A percentile compares a stretch with the other conserved stretches of the same genome.
phyloP scores from a whole-genome alignment of 1,140 invertebrate species.

The Aplysia californica region DNA sequence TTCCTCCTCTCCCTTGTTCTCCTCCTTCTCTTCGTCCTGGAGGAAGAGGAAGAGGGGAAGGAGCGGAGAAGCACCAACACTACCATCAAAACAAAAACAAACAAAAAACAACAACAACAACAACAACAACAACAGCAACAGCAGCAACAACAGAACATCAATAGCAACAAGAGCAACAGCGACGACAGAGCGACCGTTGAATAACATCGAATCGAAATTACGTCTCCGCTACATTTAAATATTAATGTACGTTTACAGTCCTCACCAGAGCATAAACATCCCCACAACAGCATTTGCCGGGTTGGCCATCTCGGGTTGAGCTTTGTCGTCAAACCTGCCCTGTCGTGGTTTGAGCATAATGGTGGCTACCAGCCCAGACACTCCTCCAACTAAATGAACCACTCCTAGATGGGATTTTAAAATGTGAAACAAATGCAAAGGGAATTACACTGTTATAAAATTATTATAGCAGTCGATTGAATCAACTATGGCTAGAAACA shows the following conservation, averaged over 20 bases:
- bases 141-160: background rate
- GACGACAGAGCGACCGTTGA: background rate
- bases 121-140: too few species aligned
- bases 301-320: slow-evolving; percentile 82
- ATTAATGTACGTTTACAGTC: too few species aligned
- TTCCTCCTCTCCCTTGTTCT: too few species aligned
- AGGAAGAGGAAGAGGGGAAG: too few species aligned
- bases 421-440: too few species aligned
- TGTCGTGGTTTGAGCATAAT: slow-evolving; percentile 88
- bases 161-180: background rate
- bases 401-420: slow-evolving; percentile 74
- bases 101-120: background rate
- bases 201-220: background rate
- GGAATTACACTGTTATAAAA: too few species aligned
- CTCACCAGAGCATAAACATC: slow-evolving; percentile 86
- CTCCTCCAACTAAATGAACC: slow-evolving; percentile 87
- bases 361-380: slow-evolving; percentile 84
- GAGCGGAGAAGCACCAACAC: too few species aligned
- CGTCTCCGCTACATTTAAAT: too few species aligned
- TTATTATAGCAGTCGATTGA: too few species aligned
- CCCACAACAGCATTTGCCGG: slow-evolving; percentile 92
- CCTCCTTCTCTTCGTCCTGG: too few species aligned
- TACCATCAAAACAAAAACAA: background rate
- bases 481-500: too few species aligned
- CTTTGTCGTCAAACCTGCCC: slow-evolving; percentile 84